Base-by-base conservation (phyloP, 2,888 invertebrate species). In the Biston betularia region DNA sequence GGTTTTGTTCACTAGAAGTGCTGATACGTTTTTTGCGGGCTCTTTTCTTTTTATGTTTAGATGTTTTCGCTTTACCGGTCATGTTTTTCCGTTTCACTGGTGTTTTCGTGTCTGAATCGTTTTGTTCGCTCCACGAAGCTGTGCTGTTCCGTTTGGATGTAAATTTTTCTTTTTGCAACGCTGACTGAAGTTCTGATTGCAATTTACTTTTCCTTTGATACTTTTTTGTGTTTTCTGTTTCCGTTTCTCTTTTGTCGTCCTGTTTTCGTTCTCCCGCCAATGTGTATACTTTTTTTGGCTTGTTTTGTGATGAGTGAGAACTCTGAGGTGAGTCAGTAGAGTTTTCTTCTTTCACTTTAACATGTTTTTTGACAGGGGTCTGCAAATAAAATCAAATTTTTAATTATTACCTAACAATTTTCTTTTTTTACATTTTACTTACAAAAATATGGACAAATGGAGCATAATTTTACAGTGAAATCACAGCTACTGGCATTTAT, bases 281-380 rank as follows among this genome's bases (percentile, higher is more conserved):
- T 3, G 54, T 54, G 8, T 54, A 44, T 0, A 42, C 33, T 33
- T 54, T 54, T 33, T 33, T 54, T 7, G 24, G n/a, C 9, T 53
- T 40, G 4, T 35, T 33, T 15, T 9, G 52, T 15, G 52, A 15
- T 3, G 42, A 1, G 9, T 53, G 15, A 6, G 42, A n/a, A 24
- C 12, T 33, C n/a, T 24, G 42, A 7, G 54, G 24, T 0, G 24
- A 0, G 24, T 54, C 42, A 4, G 33, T 33, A 8, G 33, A 8
- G 3, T 12, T 33, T 42, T 54, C 54, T 54, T 54, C 42, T 54
- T 54, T 54, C 24, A 54, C 54, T 54, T 54, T 54, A 2, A 54
- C 10, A 5, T 24, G 5, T 24, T 54, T 42, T 54, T 54, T 54
- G 11, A 8, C 11, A n/a, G n/a, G 38, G 10, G n/a, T 6, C 54